Evolutionary conservation across 2,113 vertebrate genomes (phyloP), one percentile per base, ranked within the genome.

Genomic region (Suncus etruscus): DNA sequence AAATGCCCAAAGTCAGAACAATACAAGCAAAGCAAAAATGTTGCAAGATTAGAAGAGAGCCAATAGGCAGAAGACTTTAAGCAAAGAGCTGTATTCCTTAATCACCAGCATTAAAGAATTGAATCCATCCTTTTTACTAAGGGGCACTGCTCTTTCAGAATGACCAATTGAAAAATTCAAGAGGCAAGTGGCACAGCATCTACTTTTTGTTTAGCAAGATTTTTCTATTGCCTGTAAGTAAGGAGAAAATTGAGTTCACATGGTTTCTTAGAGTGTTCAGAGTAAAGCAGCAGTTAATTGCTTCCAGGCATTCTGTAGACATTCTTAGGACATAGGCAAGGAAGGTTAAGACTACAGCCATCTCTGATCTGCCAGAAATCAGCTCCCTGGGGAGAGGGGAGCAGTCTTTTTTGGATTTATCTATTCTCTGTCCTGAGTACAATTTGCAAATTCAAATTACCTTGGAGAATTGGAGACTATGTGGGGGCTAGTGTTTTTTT

Each of bases 101-200:
- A 63, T 68, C 6, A 51, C 47, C 50, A 79, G 24, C 87, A 58
- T 76, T 22, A 92, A 91, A 90, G 81, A 94, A 61, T 29, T 92
- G 81, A 94, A 61, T 29, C 92, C 94, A 83, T 96, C 27, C 31
- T 90, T 39, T 14, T 45, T 77, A 66, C 85, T 5, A 70, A 0
- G 18, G 32, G 50, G 15, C 75, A 61, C 12, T 47, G 87, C 20
- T 87, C n/a, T 77, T 32, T 69, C 10, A 47, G 10, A 92, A 90
- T 50, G 29, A 7, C 11, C 79, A 45, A 73, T 61, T 29, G 15
- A 11, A 15, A 75, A 48, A 32, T 72, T 11, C 16, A 66, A 51
- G 63, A 83, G 65, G 31, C 48, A 76, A 58, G 8, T 27, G 50
- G 58, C 66, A 14, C 47, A 54, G 54, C 22, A 70, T 31, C 25